A percentile compares a stretch with the other conserved stretches of the same genome.
These are phyloP conservation scores for Mesitornis unicolor DNA, from an alignment of 2,113 vertebrate genomes.

Conservation along the genomic window DNA sequence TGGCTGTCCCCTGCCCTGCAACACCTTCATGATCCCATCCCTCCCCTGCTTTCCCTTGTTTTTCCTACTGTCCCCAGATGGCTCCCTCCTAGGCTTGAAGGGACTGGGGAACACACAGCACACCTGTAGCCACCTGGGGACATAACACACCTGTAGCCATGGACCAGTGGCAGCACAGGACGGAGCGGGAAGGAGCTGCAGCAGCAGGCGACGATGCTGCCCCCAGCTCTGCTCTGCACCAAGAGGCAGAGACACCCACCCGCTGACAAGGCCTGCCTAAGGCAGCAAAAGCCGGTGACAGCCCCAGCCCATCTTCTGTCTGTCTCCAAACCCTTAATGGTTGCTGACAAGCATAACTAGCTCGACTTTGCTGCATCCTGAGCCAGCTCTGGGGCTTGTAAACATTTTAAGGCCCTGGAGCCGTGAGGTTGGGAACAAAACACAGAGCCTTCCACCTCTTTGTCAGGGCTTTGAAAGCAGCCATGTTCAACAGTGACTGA, in stretches of 20 bases:
- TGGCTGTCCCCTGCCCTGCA: background rate
- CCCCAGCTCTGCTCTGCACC: background rate
- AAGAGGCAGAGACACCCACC: background rate
- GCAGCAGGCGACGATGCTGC: background rate
- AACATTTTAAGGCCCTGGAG: background rate
- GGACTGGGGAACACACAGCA: background rate
- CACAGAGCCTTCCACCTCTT: background rate
- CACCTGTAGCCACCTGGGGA: background rate
- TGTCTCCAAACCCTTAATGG: background rate
- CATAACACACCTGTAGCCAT: background rate
- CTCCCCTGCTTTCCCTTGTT: background rate
- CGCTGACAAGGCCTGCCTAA: background rate
- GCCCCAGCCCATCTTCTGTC: background rate
- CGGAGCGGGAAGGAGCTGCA: background rate
- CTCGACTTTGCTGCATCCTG: background rate
- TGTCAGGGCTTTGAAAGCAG: background rate
- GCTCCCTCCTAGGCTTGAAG: background rate
- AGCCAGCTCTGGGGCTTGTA: background rate
- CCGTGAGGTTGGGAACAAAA: background rate
- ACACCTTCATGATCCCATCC: background rate
- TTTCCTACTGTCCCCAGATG: background rate
- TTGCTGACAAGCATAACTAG: constrained; percentile 24
- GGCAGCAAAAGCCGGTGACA: background rate
- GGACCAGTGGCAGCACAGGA: background rate
- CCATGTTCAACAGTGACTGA: background rate